These are phyloP conservation scores for Himalopsyche anomala DNA, from an alignment of 2,888 invertebrate genomes.

Conservation along the genomic window DNA sequence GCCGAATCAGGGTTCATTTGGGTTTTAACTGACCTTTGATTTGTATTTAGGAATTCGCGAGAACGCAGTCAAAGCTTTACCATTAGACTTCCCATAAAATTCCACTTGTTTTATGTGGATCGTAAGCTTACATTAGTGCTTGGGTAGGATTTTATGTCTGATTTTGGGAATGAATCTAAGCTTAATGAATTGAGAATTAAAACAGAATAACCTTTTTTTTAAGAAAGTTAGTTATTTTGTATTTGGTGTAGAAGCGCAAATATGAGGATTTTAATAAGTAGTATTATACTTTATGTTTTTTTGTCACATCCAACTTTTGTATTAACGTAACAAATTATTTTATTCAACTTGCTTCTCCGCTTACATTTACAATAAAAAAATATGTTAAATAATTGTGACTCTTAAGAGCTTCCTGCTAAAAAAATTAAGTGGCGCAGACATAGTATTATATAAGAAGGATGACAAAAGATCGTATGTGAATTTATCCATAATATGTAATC, in stretches of 20 bases:
- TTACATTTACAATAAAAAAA: too few species aligned
- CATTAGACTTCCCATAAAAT: constrained; percentile 55
- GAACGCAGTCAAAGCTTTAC: background rate
- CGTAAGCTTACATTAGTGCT: constrained; percentile 52
- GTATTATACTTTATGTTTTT: too few species aligned
- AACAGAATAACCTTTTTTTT: background rate
- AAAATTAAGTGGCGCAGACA: too few species aligned
- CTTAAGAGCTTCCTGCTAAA: too few species aligned
- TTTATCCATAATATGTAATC: too few species aligned
- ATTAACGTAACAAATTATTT: too few species aligned
- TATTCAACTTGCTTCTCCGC: too few species aligned
- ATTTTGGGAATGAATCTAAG: constrained; percentile 7
- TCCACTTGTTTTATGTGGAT: constrained; percentile 52
- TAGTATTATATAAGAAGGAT: too few species aligned
- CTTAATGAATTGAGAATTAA: background rate
- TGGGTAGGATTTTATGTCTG: constrained; percentile 10
- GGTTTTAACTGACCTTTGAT: constrained; percentile 53
- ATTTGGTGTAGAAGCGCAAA: background rate
- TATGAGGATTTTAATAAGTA: too few species aligned
- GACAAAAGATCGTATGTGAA: too few species aligned
- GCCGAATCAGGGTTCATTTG: background rate
- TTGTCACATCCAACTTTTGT: too few species aligned
- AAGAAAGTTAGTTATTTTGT: background rate
- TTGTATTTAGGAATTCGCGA: constrained; percentile 51
- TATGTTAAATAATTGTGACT: too few species aligned